Evolutionary conservation across 2,888 invertebrate genomes (phyloP).

Genomic region (Brachypalpus laphriformis): DNA sequence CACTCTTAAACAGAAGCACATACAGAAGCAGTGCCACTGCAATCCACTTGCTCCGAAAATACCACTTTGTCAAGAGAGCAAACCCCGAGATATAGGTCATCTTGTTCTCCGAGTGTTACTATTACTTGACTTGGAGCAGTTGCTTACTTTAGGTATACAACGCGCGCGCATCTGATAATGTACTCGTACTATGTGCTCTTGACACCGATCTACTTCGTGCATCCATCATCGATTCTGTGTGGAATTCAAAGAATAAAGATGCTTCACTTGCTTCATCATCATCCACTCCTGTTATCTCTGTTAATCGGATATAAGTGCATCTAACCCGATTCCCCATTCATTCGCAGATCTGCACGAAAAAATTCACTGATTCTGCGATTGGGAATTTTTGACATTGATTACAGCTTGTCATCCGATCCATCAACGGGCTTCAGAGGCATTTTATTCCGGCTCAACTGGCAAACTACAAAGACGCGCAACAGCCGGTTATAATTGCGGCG

Average conservation of each 20-base stretch:
- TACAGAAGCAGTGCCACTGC: not conserved
- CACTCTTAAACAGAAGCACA: not conserved
- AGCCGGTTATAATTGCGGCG: slow-evolving; percentile 10
- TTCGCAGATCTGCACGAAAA: not conserved
- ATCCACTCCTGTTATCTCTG: slow-evolving; percentile 5
- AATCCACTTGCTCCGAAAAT: slow-evolving; percentile 8
- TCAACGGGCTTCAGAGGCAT: not conserved
- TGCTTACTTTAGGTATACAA: not conserved
- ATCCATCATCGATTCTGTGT: not conserved
- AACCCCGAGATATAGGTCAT: slow-evolving; percentile 9
- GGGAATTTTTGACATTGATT: slow-evolving; percentile 22
- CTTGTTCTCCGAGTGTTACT: not conserved
- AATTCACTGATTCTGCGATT: slow-evolving; percentile 2
- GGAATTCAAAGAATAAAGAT: slow-evolving; percentile 40
- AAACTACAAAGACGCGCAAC: not conserved
- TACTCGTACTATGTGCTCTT: slow-evolving; percentile 13
- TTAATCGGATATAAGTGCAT: slow-evolving; percentile 29
- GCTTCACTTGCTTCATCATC: slow-evolving; percentile 28
- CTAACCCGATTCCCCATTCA: not conserved
- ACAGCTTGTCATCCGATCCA: slow-evolving; percentile 11
- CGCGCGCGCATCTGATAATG: not conserved
- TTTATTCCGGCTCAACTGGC: slow-evolving; percentile 16
- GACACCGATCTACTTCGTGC: slow-evolving; percentile 53
- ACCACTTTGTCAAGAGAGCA: not conserved
- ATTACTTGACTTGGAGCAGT: slow-evolving; percentile 1